Conservation (phyloP, 2,888 invertebrate genomes). For the Cremastinae sp. region DNA sequence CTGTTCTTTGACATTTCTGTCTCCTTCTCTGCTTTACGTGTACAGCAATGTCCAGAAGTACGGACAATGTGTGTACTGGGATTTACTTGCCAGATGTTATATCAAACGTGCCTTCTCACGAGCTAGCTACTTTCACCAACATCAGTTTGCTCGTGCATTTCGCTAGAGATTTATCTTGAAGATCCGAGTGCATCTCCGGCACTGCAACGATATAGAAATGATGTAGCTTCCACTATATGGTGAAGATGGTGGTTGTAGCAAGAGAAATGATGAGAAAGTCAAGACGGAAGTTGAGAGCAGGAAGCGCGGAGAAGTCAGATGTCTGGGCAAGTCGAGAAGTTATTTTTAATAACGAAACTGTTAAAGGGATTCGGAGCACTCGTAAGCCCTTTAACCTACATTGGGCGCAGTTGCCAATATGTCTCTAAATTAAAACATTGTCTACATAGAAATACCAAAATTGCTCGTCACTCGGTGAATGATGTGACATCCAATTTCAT, state of each 20-base stretch:
- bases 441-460: too few species aligned
- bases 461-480: too few species aligned
- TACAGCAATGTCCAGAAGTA: slow-evolving; percentile 28
- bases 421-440: too few species aligned
- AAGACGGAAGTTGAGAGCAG: slow-evolving; percentile 32
- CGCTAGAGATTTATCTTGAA: slow-evolving; percentile 63
- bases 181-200: slow-evolving; percentile 54
- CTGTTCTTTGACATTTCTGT: not conserved
- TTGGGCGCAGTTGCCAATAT: too few species aligned
- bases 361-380: slow-evolving; percentile 30
- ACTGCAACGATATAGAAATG: slow-evolving; percentile 48
- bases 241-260: not conserved
- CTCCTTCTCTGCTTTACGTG: not conserved
- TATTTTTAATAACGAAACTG: slow-evolving; percentile 14
- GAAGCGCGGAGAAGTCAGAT: slow-evolving; percentile 38
- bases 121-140: not conserved
- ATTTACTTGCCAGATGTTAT: slow-evolving; percentile 1
- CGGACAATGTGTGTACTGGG: slow-evolving; percentile 27
- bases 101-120: not conserved
- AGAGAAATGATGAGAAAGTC: slow-evolving; percentile 21
- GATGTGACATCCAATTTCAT: too few species aligned
- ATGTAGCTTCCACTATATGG: slow-evolving; percentile 49
- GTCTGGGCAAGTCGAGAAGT: slow-evolving; percentile 3
- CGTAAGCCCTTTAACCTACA: slow-evolving; percentile 29
- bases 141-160: slow-evolving; percentile 51